Base-by-base conservation (phyloP, 2,797 vertebrate genomes). In the Diplodus puntazzo region DNA sequence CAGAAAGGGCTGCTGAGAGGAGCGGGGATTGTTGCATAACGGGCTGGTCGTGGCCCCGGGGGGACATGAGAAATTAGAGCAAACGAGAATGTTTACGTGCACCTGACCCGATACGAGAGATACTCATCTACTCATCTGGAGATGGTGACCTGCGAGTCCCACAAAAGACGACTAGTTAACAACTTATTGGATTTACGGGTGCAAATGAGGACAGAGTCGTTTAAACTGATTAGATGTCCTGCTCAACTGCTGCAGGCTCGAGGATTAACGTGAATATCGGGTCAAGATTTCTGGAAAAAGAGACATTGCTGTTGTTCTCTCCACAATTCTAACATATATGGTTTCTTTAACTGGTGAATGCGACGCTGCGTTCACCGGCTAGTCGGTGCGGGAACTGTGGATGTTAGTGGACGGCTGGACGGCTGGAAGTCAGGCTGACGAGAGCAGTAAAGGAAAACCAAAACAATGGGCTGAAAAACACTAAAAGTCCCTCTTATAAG, bases 1-100 rank as follows among this genome's bases (percentile, higher is more conserved):
- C 46, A 79, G 58, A 72, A 71, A 55, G 23, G 58, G n/a, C 13
- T 17, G 42, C 55, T 54, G 13, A 17, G 49, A 55, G 30, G 57
- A 39, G 78, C 17, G 43, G 69, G 50, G 66, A 68, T 83, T 59
- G 73, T 89, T 89, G 61, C 84, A 86, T 88, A 90, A 92, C 73
- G 80, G 52, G 48, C 48, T 20, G 21, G 14, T 45, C 57, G 18
- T 77, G 57, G 82, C 77, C 57, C 43, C 8, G 54, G 77, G 79
- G 45, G 82, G 66, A 79, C 34, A 21, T 61, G 25, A 80, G 53
- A 86, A 90, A 89, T 69, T n/a, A 76, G 86, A 91, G 69, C 80
- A 84, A 84, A 79, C 64, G 13, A 30, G 30, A 74, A 64, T 59
- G 80, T 82, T 86, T 87, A 74, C 17, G 80, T 64, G 34, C n/a